Base-by-base conservation (phyloP, 2,797 vertebrate species). In the Falco berigora region DNA sequence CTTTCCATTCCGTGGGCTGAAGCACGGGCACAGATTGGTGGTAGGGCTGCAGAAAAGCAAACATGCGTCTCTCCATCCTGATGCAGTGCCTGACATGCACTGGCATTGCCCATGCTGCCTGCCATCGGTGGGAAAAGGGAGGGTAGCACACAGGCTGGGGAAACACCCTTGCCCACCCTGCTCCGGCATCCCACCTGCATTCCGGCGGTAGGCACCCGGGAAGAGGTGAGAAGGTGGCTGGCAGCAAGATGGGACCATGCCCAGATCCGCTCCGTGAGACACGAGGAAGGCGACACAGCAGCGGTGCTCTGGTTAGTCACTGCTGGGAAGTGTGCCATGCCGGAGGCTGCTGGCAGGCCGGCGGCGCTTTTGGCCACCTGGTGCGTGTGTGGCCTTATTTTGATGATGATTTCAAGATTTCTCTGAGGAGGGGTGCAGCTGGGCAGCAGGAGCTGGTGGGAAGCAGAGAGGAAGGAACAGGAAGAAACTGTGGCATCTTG, bases 181-280 rank as follows among this genome's bases (percentile, higher is more conserved):
- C 52, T 34, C 1, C 0, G 76, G 25, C 67, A 87, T 62, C 58
- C 85, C 71, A 23, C 58, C 9, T 5, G 5, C 4, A 14, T 47
- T 24, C 24, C 0, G 1, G 28, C 0, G 6, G 50, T 58, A 85
- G 42, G 71, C 7, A 0, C 66, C 14, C 0, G 0, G 47, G 47
- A 30, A 76, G 61, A 19, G 17, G 23, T 0, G 3, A 40, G 32
- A 49, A 55, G 58, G 72, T 5, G 63, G 27, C 42, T 68, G 85
- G 11, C 74, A 56, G 72, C 32, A 9, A 56, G 83, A 55, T n/a
- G 89, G 82, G 91, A 50, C 25, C 0, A 3, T 90, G 88, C 55
- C 93, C 90, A 67, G 80, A 49, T 50, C 83, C 0, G 6, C 2
- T 42, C 49, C 0, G 0, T 5, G 10, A 81, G 90, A 30, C 59